phyloP scores from a whole-genome alignment of 2,888 invertebrate species.

The Hedya salicella region DNA sequence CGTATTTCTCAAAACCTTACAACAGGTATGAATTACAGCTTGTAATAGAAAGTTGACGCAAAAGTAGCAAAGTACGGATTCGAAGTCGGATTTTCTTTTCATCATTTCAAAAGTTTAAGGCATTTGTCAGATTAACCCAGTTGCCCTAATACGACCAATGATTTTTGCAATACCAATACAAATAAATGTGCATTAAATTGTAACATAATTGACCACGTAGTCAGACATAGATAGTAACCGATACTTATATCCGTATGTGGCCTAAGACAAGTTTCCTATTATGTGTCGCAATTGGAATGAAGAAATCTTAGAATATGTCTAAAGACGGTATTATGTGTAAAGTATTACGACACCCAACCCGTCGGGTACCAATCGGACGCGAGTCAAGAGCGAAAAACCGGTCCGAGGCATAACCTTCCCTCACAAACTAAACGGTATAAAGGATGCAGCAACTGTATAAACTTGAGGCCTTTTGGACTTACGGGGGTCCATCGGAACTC shows the following conservation, averaged over 20 bases:
- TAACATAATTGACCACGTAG: background rate
- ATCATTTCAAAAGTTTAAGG: too few relatives aligned
- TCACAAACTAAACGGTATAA: background rate
- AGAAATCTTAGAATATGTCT: slow-evolving; percentile 23
- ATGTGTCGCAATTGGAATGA: slow-evolving; percentile 19
- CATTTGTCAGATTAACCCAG: too few relatives aligned
- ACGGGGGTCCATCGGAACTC: slow-evolving; percentile 1
- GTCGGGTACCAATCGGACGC: slow-evolving; percentile 13
- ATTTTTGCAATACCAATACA: too few relatives aligned
- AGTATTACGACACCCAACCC: slow-evolving; percentile 28
- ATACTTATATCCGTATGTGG: background rate
- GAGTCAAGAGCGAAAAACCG: slow-evolving; percentile 38
- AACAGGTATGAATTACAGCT: too few relatives aligned
- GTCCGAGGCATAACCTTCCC: slow-evolving; percentile 26
- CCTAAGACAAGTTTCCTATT: slow-evolving; percentile 11
- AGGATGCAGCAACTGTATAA: background rate
- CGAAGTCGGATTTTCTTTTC: too few relatives aligned
- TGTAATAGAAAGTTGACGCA: too few relatives aligned
- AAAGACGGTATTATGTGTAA: slow-evolving; percentile 30
- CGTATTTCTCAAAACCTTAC: too few relatives aligned
- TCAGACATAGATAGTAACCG: background rate
- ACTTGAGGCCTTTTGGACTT: slow-evolving; percentile 10
- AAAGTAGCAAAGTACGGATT: too few relatives aligned
- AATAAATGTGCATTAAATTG: too few relatives aligned
- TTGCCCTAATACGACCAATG: too few relatives aligned